Evolutionary conservation across 2,888 invertebrate species (phyloP).

Genomic region (Helicoverpa assulta): DNA sequence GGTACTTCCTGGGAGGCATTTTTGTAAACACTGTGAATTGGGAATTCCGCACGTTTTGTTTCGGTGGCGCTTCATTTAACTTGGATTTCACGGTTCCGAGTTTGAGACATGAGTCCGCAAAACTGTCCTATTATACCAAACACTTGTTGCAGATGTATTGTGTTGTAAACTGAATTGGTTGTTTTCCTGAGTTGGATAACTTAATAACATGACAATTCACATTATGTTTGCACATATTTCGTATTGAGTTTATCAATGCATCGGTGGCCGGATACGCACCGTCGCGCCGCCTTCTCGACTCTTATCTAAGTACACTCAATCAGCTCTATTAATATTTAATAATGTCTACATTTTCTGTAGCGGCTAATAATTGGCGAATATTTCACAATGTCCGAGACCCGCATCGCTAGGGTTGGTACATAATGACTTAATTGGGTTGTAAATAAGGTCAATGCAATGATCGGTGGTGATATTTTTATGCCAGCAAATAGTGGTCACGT

Average conservation of each 20-base stretch:
- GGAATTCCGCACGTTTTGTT: constrained; percentile 52
- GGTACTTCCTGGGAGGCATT: constrained; percentile 71
- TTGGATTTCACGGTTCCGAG: constrained; percentile 50
- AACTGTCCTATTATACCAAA: constrained; percentile 13
- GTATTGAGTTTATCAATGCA: constrained; percentile 77
- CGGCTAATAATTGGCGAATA: constrained; percentile 59
- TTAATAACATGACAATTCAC: constrained; percentile 64
- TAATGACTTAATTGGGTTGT: constrained; percentile 85
- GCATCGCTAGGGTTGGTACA: constrained; percentile 78
- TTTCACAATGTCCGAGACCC: constrained; percentile 69
- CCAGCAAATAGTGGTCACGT: constrained; percentile 88
- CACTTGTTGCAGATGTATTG: constrained; percentile 26
- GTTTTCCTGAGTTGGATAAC: constrained; percentile 50
- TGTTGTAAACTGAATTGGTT: constrained; percentile 39
- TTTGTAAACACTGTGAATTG: constrained; percentile 56
- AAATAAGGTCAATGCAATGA: constrained; percentile 83
- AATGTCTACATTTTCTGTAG: constrained; percentile 37
- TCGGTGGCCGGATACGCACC: constrained; percentile 79
- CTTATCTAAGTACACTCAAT: constrained; percentile 78
- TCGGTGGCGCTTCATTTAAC: constrained; percentile 59
- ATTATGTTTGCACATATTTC: constrained; percentile 74
- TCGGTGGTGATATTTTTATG: constrained; percentile 81
- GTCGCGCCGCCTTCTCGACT: constrained; percentile 78
- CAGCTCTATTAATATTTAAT: constrained; percentile 67
- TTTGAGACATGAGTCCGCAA: constrained; percentile 47